A percentile compares a stretch with the other conserved stretches of the same genome.
Evolutionary conservation across 2,113 vertebrate species (phyloP).

Genomic region (Mungos mungo): DNA sequence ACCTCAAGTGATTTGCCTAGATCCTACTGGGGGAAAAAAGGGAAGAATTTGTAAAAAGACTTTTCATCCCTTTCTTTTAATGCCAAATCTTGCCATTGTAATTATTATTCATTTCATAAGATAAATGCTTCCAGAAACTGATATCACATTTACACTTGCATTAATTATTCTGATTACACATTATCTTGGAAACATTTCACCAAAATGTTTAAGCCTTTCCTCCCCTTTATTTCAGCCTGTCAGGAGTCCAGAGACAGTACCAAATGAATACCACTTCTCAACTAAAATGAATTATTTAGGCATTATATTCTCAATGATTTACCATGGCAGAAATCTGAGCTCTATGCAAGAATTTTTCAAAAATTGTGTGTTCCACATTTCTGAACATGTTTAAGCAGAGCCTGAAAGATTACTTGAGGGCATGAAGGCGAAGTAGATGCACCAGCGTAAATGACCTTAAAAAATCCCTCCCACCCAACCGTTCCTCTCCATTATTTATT

Average conservation of each 20-base stretch:
- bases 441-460: slow-evolving; percentile 35
- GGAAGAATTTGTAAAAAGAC: neutral
- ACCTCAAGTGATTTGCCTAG: neutral
- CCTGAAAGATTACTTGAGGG: neutral
- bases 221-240: slow-evolving; percentile 51
- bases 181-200: slow-evolving; percentile 75
- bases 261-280: slow-evolving; percentile 34
- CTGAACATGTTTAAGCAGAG: neutral
- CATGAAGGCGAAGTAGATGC: neutral
- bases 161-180: slow-evolving; percentile 77
- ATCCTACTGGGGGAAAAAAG: neutral
- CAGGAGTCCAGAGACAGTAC: slow-evolving; percentile 44
- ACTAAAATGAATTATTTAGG: slow-evolving; percentile 53
- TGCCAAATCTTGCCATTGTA: slow-evolving; percentile 60
- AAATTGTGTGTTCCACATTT: neutral
- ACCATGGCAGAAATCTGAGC: neutral
- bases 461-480: neutral
- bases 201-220: slow-evolving; percentile 60
- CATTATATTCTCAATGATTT: neutral
- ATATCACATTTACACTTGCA: slow-evolving; percentile 70
- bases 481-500: slow-evolving; percentile 40
- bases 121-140: slow-evolving; percentile 75
- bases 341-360: neutral
- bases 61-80: slow-evolving; percentile 48
- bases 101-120: slow-evolving; percentile 78